Conservation (phyloP, 1,140 invertebrate species). For the Myzus persicae region DNA sequence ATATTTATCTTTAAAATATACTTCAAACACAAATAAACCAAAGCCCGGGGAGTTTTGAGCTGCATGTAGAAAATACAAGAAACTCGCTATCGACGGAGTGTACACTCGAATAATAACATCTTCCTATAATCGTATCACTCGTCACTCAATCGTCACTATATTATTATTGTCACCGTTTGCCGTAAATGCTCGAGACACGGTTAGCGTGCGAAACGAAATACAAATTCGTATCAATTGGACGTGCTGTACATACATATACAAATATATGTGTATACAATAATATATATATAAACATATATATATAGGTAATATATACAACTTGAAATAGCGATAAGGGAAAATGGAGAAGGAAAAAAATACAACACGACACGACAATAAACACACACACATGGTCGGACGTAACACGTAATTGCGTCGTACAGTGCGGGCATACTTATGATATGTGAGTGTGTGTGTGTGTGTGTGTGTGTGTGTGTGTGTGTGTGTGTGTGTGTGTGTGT, state of each 20-base stretch:
- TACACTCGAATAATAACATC: background rate
- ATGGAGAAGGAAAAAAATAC: background rate
- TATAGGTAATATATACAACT: background rate
- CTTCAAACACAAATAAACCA: background rate
- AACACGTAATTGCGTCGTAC: background rate
- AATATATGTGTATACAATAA: too few species aligned
- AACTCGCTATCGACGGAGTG: background rate
- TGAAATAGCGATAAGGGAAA: background rate
- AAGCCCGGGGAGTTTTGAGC: background rate
- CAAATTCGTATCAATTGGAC: too few species aligned
- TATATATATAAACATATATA: too few species aligned
- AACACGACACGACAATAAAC: background rate
- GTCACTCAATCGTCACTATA: too few species aligned
- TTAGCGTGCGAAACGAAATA: too few species aligned
- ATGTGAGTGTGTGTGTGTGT: background rate
- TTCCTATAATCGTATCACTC: background rate
- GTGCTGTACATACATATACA: background rate
- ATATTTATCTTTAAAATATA: background rate
- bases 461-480: too few species aligned
- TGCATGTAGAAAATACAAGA: background rate
- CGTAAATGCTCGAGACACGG: too few species aligned
- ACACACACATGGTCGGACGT: background rate
- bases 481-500: background rate
- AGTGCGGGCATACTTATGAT: background rate
- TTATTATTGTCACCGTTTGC: background rate